These are phyloP conservation scores for Coreoperca whiteheadi DNA, from an alignment of 2,113 vertebrate genomes.

Conservation along the genomic window DNA sequence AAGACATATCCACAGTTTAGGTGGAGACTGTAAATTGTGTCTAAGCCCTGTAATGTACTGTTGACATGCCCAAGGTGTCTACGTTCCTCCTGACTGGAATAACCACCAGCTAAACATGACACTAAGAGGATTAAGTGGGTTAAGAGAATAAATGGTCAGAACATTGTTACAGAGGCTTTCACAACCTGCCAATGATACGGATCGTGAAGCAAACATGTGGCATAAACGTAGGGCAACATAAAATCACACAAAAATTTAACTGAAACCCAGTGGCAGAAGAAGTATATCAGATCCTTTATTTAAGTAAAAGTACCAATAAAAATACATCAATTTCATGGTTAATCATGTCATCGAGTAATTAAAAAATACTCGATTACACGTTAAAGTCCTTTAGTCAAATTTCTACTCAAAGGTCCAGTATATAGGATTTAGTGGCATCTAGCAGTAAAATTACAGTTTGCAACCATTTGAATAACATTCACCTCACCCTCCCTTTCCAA, in stretches of 20 bases:
- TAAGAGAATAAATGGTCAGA: not conserved
- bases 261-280: not conserved
- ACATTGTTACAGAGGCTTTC: not conserved
- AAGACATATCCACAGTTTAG: not conserved
- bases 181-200: not conserved
- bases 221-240: too few relatives aligned
- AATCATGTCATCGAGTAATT: too few relatives aligned
- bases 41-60: not conserved
- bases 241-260: too few relatives aligned
- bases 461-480: too few relatives aligned
- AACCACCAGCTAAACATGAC: not conserved
- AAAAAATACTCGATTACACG: not conserved
- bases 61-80: not conserved
- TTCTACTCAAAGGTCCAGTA: too few relatives aligned
- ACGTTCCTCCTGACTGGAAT: not conserved
- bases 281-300: too few relatives aligned
- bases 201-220: not conserved
- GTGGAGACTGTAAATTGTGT: not conserved
- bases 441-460: too few relatives aligned
- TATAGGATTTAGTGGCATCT: too few relatives aligned
- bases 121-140: not conserved
- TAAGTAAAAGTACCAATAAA: not conserved
- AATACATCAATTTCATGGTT: too few relatives aligned
- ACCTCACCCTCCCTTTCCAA: too few relatives aligned
- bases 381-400: not conserved